A percentile compares a stretch with the other conserved stretches of the same genome.
Evolutionary conservation across 1,140 invertebrate species (phyloP).

Genomic region (Megalopta genalis): DNA sequence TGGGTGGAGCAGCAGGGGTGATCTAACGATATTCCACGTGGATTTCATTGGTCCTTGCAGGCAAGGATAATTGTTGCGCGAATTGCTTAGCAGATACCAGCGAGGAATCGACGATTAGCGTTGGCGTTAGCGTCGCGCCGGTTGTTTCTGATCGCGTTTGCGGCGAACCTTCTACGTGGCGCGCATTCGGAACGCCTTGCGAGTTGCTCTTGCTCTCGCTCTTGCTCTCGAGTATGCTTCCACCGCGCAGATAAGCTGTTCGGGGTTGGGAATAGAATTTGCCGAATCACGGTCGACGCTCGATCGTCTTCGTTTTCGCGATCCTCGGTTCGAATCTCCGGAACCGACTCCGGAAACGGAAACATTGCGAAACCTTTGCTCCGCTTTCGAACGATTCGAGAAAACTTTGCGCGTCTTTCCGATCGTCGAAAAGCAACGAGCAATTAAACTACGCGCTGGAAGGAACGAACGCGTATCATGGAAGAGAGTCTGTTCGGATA

Average conservation of each 20-base stretch:
- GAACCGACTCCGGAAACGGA: too few relatives aligned
- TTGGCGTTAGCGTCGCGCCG: background rate
- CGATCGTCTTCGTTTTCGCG: background rate
- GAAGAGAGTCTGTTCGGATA: too few relatives aligned
- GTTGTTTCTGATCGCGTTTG: slow-evolving; percentile 47
- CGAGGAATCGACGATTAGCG: slow-evolving; percentile 27
- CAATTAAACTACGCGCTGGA: too few relatives aligned
- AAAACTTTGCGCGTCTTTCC: too few relatives aligned
- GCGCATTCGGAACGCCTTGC: slow-evolving; percentile 7
- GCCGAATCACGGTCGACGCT: background rate
- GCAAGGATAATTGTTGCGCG: slow-evolving; percentile 43
- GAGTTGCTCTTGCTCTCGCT: too few relatives aligned
- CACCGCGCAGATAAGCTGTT: slow-evolving; percentile 14
- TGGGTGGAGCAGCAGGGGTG: background rate
- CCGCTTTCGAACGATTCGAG: too few relatives aligned
- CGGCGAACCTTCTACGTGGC: slow-evolving; percentile 8
- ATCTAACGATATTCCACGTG: background rate
- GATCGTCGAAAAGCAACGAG: too few relatives aligned
- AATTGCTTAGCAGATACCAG: slow-evolving; percentile 27
- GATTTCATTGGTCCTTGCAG: slow-evolving; percentile 35
- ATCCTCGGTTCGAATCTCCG: too few relatives aligned
- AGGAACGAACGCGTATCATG: too few relatives aligned
- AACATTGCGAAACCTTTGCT: too few relatives aligned
- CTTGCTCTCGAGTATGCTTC: slow-evolving; percentile 18
- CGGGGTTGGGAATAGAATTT: background rate